Percentiles rank a stretch among this genome's conserved stretches.
These are phyloP conservation scores for Zosterops lateralis DNA, from an alignment of 2,113 vertebrate species.

Conservation along the genomic window DNA sequence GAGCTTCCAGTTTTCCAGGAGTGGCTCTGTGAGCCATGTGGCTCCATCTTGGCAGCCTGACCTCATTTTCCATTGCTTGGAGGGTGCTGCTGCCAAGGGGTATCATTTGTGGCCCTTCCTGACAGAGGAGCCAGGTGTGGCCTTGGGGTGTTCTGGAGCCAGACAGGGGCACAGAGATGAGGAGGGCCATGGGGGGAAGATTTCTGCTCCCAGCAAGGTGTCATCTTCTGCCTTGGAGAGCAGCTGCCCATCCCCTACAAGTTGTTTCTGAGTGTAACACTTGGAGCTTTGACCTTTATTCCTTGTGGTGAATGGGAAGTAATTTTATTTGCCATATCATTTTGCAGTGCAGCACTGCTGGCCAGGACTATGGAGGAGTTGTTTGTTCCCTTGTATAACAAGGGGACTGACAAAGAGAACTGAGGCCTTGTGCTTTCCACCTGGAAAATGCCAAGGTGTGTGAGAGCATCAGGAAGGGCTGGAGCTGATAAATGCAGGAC, in stretches of 20 bases:
- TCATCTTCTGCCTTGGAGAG: background rate
- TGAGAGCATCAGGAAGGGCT: background rate
- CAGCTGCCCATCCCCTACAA: background rate
- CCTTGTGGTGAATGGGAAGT: background rate
- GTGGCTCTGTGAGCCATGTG: rapidly evolving
- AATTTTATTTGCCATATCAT: background rate
- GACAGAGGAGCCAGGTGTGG: rapidly evolving
- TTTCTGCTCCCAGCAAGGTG: background rate
- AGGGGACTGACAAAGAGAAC: background rate
- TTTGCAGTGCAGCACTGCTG: background rate
- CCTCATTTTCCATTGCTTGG: rapidly evolving
- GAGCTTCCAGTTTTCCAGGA: background rate
- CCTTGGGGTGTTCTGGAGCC: background rate
- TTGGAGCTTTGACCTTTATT: background rate
- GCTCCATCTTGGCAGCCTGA: background rate
- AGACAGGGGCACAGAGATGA: background rate
- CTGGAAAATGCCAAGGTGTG: background rate
- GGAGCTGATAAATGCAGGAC: rapidly evolving
- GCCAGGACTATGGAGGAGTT: background rate
- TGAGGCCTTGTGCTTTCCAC: background rate
- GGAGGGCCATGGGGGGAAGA: rapidly evolving
- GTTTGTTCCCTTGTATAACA: background rate
- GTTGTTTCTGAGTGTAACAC: background rate
- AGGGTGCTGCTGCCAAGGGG: background rate
- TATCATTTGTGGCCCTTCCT: background rate